These are phyloP conservation scores for Aradophagus sp. DNA, from an alignment of 1,140 invertebrate species.

Conservation along the genomic window DNA sequence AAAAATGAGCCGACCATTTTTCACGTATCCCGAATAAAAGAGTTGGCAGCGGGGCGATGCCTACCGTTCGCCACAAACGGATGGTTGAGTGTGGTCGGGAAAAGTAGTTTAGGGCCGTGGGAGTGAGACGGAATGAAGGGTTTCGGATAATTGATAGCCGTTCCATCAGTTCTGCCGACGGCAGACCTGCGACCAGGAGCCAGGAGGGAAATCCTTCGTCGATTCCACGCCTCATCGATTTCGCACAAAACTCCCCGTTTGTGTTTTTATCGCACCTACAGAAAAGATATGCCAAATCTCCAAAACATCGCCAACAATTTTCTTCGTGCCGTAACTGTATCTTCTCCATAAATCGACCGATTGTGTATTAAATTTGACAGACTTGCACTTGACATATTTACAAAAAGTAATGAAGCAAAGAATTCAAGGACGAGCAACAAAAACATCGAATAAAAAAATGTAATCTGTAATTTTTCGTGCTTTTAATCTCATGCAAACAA, in stretches of 20 bases:
- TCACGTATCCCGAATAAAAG: slow-evolving; percentile 52
- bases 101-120: slow-evolving; percentile 64
- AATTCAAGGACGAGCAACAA: too few relatives aligned
- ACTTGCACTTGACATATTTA: too few relatives aligned
- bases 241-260: slow-evolving; percentile 34
- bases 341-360: too few relatives aligned
- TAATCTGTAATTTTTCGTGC: too few relatives aligned
- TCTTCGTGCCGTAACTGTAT: too few relatives aligned
- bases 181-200: slow-evolving; percentile 37
- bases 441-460: too few relatives aligned
- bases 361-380: too few relatives aligned
- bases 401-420: too few relatives aligned
- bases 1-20: slow-evolving; percentile 59
- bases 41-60: slow-evolving; percentile 33
- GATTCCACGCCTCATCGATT: slow-evolving; percentile 47
- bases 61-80: slow-evolving; percentile 52
- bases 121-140: slow-evolving; percentile 50
- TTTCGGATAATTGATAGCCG: slow-evolving; percentile 64
- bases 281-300: slow-evolving; percentile 6
- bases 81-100: slow-evolving; percentile 56
- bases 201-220: slow-evolving; percentile 49
- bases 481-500: too few relatives aligned
- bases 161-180: slow-evolving; percentile 48
- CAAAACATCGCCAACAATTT: too few relatives aligned
- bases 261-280: slow-evolving; percentile 19